Percentiles rank a stretch among this genome's conserved stretches.
Evolutionary conservation across 1,140 invertebrate species (phyloP).

Genomic region (Plutomurus gul): DNA sequence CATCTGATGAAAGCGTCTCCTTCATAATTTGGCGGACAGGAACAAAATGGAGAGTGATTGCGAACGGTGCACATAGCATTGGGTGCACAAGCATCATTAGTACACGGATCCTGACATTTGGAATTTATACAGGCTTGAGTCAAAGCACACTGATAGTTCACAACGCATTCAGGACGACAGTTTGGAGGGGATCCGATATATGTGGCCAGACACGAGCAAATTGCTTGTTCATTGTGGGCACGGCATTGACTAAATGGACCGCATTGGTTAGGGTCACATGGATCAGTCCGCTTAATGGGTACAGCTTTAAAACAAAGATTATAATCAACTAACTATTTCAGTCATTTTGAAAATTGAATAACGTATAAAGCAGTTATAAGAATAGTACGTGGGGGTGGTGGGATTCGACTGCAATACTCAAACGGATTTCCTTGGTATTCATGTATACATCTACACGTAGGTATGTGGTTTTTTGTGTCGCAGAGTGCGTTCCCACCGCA

Average conservation of each 20-base stretch:
- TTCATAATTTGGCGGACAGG: constrained; percentile 68
- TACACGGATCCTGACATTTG: constrained; percentile 75
- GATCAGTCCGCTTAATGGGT: constrained; percentile 56
- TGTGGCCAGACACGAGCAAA: constrained; percentile 56
- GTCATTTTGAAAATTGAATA: constrained; percentile 41
- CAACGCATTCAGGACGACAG: constrained; percentile 60
- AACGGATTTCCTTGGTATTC: constrained; percentile 82
- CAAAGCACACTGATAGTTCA: constrained; percentile 64
- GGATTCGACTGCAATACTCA: constrained; percentile 62
- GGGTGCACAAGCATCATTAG: constrained; percentile 71
- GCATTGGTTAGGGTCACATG: constrained; percentile 53
- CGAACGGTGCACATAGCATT: constrained; percentile 72
- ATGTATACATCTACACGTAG: constrained; percentile 68
- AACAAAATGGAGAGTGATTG: constrained; percentile 75
- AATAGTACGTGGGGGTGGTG: not conserved
- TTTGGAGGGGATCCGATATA: constrained; percentile 54
- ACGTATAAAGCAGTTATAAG: constrained; percentile 49
- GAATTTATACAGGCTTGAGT: constrained; percentile 66
- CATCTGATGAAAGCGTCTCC: constrained; percentile 77
- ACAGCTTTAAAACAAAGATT: not conserved
- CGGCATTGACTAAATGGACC: constrained; percentile 74
- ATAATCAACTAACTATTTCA: constrained; percentile 50
- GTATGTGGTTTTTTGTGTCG: constrained; percentile 61
- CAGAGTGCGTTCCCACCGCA: constrained; percentile 61
- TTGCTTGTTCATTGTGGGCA: constrained; percentile 59